Conservation (phyloP, 2,797 vertebrate species). For the Sciurus vulgaris region DNA sequence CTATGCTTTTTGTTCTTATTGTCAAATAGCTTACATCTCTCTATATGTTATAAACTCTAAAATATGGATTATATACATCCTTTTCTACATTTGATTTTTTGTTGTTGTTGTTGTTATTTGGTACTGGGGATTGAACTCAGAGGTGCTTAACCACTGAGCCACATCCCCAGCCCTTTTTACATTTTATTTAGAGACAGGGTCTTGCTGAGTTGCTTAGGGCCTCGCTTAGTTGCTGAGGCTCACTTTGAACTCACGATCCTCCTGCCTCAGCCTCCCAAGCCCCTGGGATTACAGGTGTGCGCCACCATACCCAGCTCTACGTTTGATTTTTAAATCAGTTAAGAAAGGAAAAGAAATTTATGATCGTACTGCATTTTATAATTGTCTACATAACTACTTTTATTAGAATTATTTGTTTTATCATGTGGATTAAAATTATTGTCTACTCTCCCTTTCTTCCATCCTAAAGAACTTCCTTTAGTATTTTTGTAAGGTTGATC, state of each 20-base stretch:
- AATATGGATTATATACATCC: neutral
- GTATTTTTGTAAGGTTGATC: neutral
- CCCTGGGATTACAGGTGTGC: too few relatives aligned
- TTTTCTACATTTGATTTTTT: conserved; percentile 7
- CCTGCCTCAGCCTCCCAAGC: too few relatives aligned
- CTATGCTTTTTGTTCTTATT: conserved; percentile 6
- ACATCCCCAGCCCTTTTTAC: too few relatives aligned
- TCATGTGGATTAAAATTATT: neutral
- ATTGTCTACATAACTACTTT: neutral
- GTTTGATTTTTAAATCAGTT: conserved; percentile 33
- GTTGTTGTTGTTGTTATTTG: too few relatives aligned
- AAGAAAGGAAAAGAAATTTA: conserved; percentile 13
- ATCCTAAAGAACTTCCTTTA: conserved; percentile 27
- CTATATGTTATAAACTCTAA: neutral
- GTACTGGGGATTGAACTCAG: too few relatives aligned
- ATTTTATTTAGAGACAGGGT: too few relatives aligned
- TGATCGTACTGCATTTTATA: neutral
- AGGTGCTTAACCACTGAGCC: too few relatives aligned
- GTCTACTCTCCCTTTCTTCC: conserved; percentile 32
- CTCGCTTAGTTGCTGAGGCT: too few relatives aligned
- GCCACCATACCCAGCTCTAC: neutral
- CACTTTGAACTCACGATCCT: too few relatives aligned
- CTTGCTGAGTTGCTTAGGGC: too few relatives aligned
- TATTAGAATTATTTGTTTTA: neutral
- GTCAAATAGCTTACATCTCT: conserved; percentile 1